phyloP scores from a whole-genome alignment of 2,888 invertebrate genomes.

The Cheilosia urbana region DNA sequence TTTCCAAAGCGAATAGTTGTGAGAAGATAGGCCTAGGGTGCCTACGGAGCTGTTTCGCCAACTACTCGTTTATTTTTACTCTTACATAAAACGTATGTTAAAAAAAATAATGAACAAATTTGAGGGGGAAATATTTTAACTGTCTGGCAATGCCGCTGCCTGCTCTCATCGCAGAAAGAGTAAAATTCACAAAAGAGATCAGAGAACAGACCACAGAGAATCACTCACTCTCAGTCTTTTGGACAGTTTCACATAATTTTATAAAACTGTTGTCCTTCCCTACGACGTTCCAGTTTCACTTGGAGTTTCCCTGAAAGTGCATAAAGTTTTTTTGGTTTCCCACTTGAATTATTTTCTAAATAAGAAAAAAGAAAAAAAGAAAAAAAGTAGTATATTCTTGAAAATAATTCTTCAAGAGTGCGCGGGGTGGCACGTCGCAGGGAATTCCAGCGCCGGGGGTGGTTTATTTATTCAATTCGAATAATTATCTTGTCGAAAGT shows the following conservation, averaged over 20 bases:
- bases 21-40: no score
- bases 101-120: no score
- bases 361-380: not conserved
- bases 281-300: slow-evolving; percentile 53
- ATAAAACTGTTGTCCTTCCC: slow-evolving; percentile 58
- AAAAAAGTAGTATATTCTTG: not conserved
- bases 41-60: no score
- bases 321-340: slow-evolving; percentile 46
- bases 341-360: not conserved
- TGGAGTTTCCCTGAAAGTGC: slow-evolving; percentile 64
- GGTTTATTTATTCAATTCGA: slow-evolving; percentile 14
- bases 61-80: no score
- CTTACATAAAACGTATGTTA: no score
- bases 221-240: slow-evolving; percentile 8
- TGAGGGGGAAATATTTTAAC: no score
- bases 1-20: no score
- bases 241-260: slow-evolving; percentile 57
- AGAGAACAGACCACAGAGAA: not conserved
- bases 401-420: slow-evolving; percentile 11
- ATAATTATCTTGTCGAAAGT: slow-evolving; percentile 27
- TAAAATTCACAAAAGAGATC: slow-evolving; percentile 1
- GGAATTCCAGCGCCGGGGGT: not conserved
- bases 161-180: not conserved
- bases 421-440: not conserved
- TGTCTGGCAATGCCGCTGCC: no score